Base-by-base conservation (phyloP, 2,888 invertebrate species). In the Apoderus coryli region DNA sequence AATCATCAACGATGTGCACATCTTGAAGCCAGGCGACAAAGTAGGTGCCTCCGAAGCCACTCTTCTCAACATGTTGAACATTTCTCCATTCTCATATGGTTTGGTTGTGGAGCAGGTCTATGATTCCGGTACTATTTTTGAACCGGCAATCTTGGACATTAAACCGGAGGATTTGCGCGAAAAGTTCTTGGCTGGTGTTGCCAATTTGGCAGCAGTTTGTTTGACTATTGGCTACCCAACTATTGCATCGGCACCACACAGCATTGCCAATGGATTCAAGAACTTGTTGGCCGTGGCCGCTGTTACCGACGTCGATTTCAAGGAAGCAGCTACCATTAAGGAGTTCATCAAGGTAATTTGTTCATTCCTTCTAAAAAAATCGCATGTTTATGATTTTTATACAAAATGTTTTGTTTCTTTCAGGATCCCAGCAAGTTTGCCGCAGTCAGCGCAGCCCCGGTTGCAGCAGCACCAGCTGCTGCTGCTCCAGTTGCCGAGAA, bases 31-130 rank as follows among this genome's bases (percentile, higher is more conserved):
- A 13, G 95, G 93, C 26, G 96, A 96, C 60, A 93, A 86, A 64
- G 98, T 99, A 37, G 98, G 98, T 50, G 92, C 95, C 54, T 93
- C 93, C 24, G 98, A 98, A 67, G 92, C 96, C 22, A 93, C 96
- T 9, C 77, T 99, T 35, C 70, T 99, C 46, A 98, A 96, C 72
- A 98, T 99, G 98, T 75, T 99, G 69, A 93, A 93, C 71, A 95
- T 99, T 62, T 95, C 93, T 57, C 98, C 98, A 29, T 99, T 99
- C 70, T 90, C 92, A 30, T 99, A 98, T 54, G 98, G 98, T 67
- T 72, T 99, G 49, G 65, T 84, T 24, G 89, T 99, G 40, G 84
- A 85, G 60, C 84, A 84, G 72, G 96, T 99, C 2, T 99, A 95
- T 50, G 98, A 99, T 59, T 90, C 90, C 40, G 98, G 98, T 34